phyloP scores from a whole-genome alignment of 1,140 invertebrate species.

The Ceratitis capitata region DNA sequence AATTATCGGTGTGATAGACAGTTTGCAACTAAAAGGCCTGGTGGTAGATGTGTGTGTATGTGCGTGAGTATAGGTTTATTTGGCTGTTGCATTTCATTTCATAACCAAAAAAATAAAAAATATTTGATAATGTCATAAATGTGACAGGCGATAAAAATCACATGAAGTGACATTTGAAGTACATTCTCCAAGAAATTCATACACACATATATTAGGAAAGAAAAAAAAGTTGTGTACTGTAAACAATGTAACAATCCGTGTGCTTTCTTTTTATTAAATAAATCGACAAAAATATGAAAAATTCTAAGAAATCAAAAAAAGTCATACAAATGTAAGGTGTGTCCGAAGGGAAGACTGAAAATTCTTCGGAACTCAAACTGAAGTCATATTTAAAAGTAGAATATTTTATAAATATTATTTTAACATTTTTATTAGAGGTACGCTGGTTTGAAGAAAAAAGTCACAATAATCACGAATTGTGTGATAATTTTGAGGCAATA shows the following conservation, averaged over 20 bases:
- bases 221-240: not conserved
- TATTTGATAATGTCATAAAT: slow-evolving; percentile 56
- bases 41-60: not conserved
- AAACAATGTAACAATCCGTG: not conserved
- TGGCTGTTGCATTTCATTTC: not conserved
- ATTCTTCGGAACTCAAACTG: not conserved
- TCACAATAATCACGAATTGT: not conserved
- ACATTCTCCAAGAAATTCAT: not conserved
- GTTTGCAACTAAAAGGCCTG: not conserved
- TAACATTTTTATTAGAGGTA: not conserved
- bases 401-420: not conserved
- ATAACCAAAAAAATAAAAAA: no score
- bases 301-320: not conserved
- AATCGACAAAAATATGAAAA: not conserved
- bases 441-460: not conserved
- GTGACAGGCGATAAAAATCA: slow-evolving; percentile 61
- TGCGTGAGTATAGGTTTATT: not conserved
- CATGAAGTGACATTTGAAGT: not conserved
- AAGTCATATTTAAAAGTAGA: not conserved
- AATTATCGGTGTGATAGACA: not conserved
- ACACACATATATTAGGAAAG: not conserved
- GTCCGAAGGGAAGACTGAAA: no score
- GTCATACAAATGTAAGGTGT: not conserved
- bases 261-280: not conserved
- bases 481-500: not conserved